Evolutionary conservation across 2,797 vertebrate species (phyloP).

Genomic region (Intellagama lesueurii): DNA sequence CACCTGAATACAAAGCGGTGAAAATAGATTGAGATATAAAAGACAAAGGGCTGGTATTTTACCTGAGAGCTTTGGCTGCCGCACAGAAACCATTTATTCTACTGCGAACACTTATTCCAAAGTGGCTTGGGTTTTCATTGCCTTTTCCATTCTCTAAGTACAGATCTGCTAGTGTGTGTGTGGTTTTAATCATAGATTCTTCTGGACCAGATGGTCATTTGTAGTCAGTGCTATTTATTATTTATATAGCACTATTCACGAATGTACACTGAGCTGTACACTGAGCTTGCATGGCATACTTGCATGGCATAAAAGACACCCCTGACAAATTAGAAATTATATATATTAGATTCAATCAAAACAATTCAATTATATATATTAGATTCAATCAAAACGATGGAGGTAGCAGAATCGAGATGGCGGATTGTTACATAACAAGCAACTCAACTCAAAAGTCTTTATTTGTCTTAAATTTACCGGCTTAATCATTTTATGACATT

Average conservation of each 20-base stretch:
- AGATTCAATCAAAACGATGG: background rate
- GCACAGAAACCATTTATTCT: conserved; percentile 21
- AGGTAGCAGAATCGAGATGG: background rate
- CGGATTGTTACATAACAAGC: background rate
- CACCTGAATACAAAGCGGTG: conserved; percentile 48
- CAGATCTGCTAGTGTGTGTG: conserved; percentile 18
- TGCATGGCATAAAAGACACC: background rate
- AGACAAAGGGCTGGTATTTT: conserved; percentile 33
- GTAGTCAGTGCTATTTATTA: conserved; percentile 1
- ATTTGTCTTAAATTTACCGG: too few relatives aligned
- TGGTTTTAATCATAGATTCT: background rate
- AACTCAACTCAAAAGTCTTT: background rate
- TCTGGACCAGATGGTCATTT: background rate
- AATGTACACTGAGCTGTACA: background rate
- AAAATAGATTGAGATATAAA: conserved; percentile 37
- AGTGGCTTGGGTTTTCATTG: conserved; percentile 7
- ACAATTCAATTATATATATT: background rate
- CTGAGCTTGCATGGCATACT: background rate
- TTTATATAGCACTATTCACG: conserved; percentile 1
- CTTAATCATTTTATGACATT: too few relatives aligned
- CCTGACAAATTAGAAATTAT: background rate
- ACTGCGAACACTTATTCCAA: conserved; percentile 20
- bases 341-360: background rate
- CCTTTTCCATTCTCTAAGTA: conserved; percentile 9
- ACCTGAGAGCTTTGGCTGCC: conserved; percentile 10